Evolutionary conservation across 2,113 vertebrate genomes (phyloP).

Genomic region (Planiliza haematocheilus): DNA sequence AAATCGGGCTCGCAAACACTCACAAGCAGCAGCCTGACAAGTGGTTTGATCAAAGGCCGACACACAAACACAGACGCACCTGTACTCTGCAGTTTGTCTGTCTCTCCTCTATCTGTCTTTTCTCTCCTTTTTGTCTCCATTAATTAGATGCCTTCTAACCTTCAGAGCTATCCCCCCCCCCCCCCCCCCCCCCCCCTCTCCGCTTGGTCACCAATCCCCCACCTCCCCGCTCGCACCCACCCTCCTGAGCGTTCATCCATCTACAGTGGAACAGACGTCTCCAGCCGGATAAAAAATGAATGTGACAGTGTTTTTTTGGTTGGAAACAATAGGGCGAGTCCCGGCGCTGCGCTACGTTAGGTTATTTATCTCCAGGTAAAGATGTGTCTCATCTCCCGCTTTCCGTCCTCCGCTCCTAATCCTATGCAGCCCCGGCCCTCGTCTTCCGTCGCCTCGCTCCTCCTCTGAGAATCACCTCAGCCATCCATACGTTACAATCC

Average conservation of each 20-base stretch:
- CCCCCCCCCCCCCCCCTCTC: conserved; percentile 23
- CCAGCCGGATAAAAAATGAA: conserved; percentile 60
- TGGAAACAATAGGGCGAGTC: conserved; percentile 58
- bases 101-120: conserved; percentile 45
- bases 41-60: conserved; percentile 71
- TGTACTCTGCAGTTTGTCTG: conserved; percentile 12
- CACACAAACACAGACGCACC: background rate
- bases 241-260: conserved; percentile 55
- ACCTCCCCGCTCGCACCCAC: background rate
- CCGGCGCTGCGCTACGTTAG: conserved; percentile 9
- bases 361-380: conserved; percentile 73
- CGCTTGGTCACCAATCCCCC: background rate
- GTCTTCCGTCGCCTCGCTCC: conserved; percentile 21
- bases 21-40: conserved; percentile 47
- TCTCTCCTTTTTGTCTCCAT: conserved; percentile 59
- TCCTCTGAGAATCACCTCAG: conserved; percentile 54
- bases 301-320: conserved; percentile 28
- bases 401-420: conserved; percentile 28
- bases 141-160: conserved; percentile 65
- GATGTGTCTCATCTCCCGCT: conserved; percentile 40
- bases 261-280: conserved; percentile 63
- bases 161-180: conserved; percentile 24
- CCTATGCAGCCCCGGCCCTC: conserved; percentile 28
- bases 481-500: conserved; percentile 60
- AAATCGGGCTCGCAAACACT: conserved; percentile 33